Conservation (phyloP, 2,113 vertebrate genomes). For the Rhombomys opimus region DNA sequence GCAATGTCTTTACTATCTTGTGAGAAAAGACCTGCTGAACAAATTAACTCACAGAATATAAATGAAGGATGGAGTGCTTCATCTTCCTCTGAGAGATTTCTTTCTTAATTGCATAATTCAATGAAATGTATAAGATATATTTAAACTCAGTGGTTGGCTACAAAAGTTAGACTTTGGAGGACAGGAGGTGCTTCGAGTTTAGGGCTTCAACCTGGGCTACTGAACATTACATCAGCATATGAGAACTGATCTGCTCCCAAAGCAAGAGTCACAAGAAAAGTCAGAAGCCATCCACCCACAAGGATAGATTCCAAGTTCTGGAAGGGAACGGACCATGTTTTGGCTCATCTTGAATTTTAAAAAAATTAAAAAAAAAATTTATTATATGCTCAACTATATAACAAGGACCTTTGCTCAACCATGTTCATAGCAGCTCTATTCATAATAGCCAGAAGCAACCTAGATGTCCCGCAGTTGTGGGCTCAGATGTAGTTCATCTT, state of each 20-base stretch:
- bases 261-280: neutral
- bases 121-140: neutral
- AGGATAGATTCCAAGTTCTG: neutral
- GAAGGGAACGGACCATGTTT: neutral
- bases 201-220: neutral
- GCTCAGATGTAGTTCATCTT: neutral
- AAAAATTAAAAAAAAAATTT: too few relatives aligned
- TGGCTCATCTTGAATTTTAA: neutral
- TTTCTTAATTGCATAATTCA: neutral
- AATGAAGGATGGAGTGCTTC: neutral
- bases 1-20: neutral
- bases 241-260: neutral
- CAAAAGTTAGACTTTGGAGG: neutral
- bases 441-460: too few relatives aligned
- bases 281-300: neutral
- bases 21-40: neutral
- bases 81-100: neutral
- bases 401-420: too few relatives aligned
- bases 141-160: neutral
- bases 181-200: neutral
- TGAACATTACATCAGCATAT: neutral
- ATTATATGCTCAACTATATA: too few relatives aligned
- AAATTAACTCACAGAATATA: neutral
- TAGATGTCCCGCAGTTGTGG: too few relatives aligned
- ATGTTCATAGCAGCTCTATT: too few relatives aligned